Percentiles rank a stretch among this genome's conserved stretches.
Evolutionary conservation across 2,888 invertebrate genomes (phyloP).

Genomic region (Lycocerus yunnanus): DNA sequence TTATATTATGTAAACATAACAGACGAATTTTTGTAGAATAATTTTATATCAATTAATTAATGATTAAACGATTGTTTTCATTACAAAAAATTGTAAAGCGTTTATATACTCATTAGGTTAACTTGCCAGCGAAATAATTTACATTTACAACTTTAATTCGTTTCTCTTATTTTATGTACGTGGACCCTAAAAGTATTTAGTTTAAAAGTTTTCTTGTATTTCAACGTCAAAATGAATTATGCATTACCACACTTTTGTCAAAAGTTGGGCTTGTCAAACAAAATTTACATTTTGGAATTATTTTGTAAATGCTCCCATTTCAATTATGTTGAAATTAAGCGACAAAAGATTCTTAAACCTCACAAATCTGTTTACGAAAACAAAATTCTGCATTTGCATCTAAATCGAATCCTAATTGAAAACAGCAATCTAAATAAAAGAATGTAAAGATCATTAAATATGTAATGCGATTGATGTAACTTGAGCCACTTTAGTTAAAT

Average conservation of each 20-base stretch:
- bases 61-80: background rate
- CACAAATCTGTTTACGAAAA: background rate
- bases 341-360: slow-evolving; percentile 11
- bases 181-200: slow-evolving; percentile 1
- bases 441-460: slow-evolving; percentile 1
- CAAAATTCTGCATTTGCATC: slow-evolving; percentile 8
- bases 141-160: background rate
- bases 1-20: background rate
- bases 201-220: slow-evolving; percentile 4
- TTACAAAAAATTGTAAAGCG: background rate
- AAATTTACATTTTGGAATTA: slow-evolving; percentile 1
- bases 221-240: slow-evolving; percentile 4
- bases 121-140: background rate
- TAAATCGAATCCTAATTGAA: slow-evolving; percentile 13
- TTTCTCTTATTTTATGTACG: background rate
- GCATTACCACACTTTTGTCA: slow-evolving; percentile 4
- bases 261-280: slow-evolving; percentile 6
- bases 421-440: slow-evolving; percentile 5
- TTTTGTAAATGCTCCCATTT: slow-evolving; percentile 5
- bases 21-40: background rate
- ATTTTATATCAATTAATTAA: background rate
- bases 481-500: background rate
- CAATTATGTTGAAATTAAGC: slow-evolving; percentile 9
- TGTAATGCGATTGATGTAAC: background rate
- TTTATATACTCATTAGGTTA: background rate